Base-by-base conservation (phyloP, 2,113 vertebrate species). In the Dolichotis patagonum region DNA sequence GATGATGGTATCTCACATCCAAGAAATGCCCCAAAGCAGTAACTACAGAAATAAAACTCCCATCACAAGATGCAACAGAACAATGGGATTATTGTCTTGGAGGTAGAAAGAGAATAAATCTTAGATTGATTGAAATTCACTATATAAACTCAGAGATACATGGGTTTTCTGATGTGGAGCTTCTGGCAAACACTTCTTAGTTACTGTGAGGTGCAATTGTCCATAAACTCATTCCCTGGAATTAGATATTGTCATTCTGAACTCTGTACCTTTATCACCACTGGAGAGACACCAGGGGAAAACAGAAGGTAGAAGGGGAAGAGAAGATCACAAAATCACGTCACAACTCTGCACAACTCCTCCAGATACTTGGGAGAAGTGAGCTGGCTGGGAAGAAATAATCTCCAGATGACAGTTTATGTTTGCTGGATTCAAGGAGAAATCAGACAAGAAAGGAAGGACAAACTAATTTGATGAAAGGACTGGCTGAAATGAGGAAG, bases 31-130 rank as follows among this genome's bases (percentile, higher is more conserved):
- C 87, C 93, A 92, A 63, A 96, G 94, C 91, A 97, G 95, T 81
- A 98, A 95, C 78, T 96, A 97, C 67, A 88, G 88, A 98, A 98
- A 97, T 96, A 96, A 97, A 98, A 94, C 46, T 89, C 96, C 95
- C 30, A 65, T 94, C 97, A 97, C 93, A 65, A 97, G 96, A 83
- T 92, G 97, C 13, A 96, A 87, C 46, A 86, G 80, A 97, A 95
- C 82, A 75, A 95, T 96, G 96, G 67, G 63, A 95, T 96, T 90
- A 28, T 41, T 94, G 1, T 94, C 0, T 1, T 82, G 63, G 87
- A 91, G 32, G 88, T 90, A 62, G 93, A 97, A 58, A 62, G 73
- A 97, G 84, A 98, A 92, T 90, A 92, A 95, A 96, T 93, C 63
- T 85, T 49, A 95, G 67, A 96, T 32, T 96, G 97, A 96, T 19